A percentile compares a stretch with the other conserved stretches of the same genome.
phyloP scores from a whole-genome alignment of 2,113 vertebrate species.

The Dryoscopus gambensis region DNA sequence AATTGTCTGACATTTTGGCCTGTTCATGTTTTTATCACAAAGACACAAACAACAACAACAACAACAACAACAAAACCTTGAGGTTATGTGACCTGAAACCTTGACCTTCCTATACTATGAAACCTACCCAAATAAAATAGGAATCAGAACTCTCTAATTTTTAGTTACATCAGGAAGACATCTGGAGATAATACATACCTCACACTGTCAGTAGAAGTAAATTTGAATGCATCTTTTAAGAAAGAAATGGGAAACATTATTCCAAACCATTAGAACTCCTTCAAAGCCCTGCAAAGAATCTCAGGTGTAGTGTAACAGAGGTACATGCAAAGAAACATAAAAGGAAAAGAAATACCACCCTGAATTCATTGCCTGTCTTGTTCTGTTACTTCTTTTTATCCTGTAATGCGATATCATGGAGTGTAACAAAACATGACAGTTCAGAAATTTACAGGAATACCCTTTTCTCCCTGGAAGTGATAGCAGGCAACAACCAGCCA shows the following conservation, averaged over 20 bases:
- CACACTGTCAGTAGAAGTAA: background rate
- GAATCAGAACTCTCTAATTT: background rate
- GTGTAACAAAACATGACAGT: constrained; percentile 28
- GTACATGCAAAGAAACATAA: background rate
- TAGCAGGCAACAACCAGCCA: background rate
- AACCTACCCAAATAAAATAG: background rate
- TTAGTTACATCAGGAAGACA: background rate
- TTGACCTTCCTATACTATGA: background rate
- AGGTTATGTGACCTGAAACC: background rate
- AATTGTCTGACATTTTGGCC: constrained; percentile 37
- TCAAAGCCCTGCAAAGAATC: background rate
- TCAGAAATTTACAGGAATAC: constrained; percentile 21
- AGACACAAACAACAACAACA: background rate
- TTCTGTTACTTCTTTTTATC: constrained; percentile 27
- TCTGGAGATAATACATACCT: background rate
- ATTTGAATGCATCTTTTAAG: background rate
- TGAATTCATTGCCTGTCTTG: constrained; percentile 19
- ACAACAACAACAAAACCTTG: too few species aligned
- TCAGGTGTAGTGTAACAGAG: background rate
- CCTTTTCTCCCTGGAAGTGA: constrained; percentile 1
- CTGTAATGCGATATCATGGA: constrained; percentile 9
- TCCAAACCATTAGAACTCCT: background rate
- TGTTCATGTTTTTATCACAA: background rate
- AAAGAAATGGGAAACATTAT: background rate
- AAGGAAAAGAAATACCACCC: background rate